Percentiles rank a stretch among this genome's conserved stretches.
Conservation (phyloP, 2,113 vertebrate genomes). For the Pelobates fuscus region DNA sequence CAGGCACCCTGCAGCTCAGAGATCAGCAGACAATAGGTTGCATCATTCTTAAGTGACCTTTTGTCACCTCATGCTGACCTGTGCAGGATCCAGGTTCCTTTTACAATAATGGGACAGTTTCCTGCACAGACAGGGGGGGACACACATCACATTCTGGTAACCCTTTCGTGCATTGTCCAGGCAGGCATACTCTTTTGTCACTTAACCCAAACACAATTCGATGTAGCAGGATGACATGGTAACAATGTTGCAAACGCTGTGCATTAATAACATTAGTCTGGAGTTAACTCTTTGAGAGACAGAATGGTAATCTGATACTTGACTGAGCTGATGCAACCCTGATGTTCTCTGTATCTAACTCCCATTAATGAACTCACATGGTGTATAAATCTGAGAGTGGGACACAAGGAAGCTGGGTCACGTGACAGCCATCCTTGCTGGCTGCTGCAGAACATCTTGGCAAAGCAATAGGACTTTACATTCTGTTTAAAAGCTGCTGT, state of each 20-base stretch:
- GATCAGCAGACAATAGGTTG: background rate
- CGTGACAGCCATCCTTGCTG: background rate
- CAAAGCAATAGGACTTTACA: too few species aligned
- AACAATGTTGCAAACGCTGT: too few species aligned
- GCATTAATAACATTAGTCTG: background rate
- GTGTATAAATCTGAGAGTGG: background rate
- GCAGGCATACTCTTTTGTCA: too few species aligned
- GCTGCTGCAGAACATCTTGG: conserved; percentile 32
- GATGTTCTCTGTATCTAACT: background rate
- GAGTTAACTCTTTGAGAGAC: background rate
- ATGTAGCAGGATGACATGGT: too few species aligned
- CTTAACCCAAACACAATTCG: too few species aligned
- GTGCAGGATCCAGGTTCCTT: background rate
- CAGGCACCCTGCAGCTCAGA: background rate
- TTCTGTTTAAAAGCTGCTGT: too few species aligned
- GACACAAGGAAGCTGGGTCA: too few species aligned
- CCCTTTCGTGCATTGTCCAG: background rate
- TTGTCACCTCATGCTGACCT: background rate
- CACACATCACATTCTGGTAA: background rate
- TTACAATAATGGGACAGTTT: background rate
- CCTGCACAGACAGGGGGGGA: too few species aligned
- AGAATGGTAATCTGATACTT: too few species aligned
- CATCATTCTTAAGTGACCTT: background rate
- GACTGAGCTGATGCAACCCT: background rate
- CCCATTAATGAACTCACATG: background rate